Percentiles rank a stretch among this genome's conserved stretches.
Conservation (phyloP, 2,888 invertebrate genomes). For the Tryphoninae sp. region DNA sequence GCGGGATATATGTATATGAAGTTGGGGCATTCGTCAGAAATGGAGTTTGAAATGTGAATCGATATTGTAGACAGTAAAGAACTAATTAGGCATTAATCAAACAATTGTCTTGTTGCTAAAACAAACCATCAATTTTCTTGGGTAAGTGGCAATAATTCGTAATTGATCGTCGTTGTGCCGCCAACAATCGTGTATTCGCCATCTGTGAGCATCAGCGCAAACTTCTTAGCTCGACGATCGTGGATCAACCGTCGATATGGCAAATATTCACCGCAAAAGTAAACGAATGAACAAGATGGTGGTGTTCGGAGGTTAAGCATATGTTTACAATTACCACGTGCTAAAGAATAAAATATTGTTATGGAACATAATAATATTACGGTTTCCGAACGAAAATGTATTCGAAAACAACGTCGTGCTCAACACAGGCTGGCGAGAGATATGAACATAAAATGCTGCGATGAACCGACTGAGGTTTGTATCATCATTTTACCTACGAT, state of each 20-base stretch:
- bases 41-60: too few species aligned
- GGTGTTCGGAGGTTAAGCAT: slow-evolving; percentile 38
- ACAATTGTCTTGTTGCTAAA: too few species aligned
- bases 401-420: slow-evolving; percentile 77
- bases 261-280: neutral
- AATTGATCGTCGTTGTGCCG: neutral
- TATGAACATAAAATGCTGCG: slow-evolving; percentile 76
- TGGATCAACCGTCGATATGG: neutral
- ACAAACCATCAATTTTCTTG: too few species aligned
- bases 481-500: slow-evolving; percentile 21
- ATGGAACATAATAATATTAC: slow-evolving; percentile 39
- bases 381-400: slow-evolving; percentile 64
- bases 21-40: too few species aligned
- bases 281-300: neutral
- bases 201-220: neutral
- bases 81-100: too few species aligned
- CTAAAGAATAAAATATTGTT: slow-evolving; percentile 13
- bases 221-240: neutral
- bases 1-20: too few species aligned
- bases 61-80: too few species aligned
- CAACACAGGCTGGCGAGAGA: slow-evolving; percentile 76
- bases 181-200: neutral
- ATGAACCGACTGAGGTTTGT: slow-evolving; percentile 75
- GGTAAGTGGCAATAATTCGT: neutral
- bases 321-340: neutral